These are phyloP conservation scores for Hydrotaea cyrtoneurina DNA, from an alignment of 2,888 invertebrate species.

Conservation along the genomic window DNA sequence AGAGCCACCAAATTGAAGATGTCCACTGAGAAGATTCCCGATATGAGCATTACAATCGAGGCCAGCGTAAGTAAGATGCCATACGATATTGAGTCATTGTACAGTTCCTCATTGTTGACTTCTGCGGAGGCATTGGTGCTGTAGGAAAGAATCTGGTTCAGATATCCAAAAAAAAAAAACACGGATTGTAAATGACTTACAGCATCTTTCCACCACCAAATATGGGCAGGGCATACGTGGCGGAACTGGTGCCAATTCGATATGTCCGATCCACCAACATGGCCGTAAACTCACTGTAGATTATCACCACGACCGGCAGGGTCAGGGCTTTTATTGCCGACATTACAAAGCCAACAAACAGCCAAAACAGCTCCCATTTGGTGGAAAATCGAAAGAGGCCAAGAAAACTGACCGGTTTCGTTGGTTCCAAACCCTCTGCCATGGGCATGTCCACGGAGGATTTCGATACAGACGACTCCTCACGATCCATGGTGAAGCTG, in stretches of 20 bases:
- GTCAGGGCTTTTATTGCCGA: conserved; percentile 84
- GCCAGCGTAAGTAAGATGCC: conserved; percentile 84
- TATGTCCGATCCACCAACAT: conserved; percentile 86
- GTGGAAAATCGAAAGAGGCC: conserved; percentile 83
- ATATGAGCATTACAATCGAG: conserved; percentile 84
- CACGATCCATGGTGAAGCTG: conserved; percentile 73
- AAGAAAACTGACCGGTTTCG: conserved; percentile 74
- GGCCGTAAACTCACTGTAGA: conserved; percentile 88
- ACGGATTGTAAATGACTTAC: conserved; percentile 75
- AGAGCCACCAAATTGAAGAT: conserved; percentile 86
- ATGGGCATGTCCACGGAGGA: conserved; percentile 72
- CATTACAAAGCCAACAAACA: conserved; percentile 83
- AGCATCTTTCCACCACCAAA: conserved; percentile 85
- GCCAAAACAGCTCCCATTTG: conserved; percentile 82
- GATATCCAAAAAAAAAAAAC: too few species aligned
- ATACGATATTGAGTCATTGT: conserved; percentile 85
- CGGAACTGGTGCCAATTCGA: conserved; percentile 83
- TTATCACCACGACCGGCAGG: conserved; percentile 86
- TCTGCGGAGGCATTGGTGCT: conserved; percentile 82
- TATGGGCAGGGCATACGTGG: conserved; percentile 83
- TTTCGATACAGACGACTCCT: conserved; percentile 73
- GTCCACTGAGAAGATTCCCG: conserved; percentile 85
- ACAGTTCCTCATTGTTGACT: conserved; percentile 84
- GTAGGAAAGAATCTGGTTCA: background rate
- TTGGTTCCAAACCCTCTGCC: conserved; percentile 73